Evolutionary conservation across 2,113 vertebrate genomes (phyloP).

Genomic region (Entosphenus tridentatus): DNA sequence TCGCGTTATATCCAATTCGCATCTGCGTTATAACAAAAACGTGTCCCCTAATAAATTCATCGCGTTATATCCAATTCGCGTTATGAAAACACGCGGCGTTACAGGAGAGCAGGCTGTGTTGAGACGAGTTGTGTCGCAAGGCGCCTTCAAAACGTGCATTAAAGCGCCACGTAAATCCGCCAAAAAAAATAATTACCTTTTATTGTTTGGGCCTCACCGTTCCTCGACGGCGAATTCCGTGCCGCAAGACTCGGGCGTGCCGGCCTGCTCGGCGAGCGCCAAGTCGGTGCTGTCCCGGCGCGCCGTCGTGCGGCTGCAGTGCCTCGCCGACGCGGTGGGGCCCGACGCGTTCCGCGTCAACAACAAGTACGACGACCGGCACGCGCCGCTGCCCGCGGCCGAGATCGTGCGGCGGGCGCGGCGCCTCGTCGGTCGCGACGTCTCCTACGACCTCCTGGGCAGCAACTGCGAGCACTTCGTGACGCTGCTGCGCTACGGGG

Average conservation of each 20-base stretch:
- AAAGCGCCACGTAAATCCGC: too few species aligned
- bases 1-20: too few species aligned
- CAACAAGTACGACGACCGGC: conserved; percentile 55
- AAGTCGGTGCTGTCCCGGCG: conserved; percentile 58
- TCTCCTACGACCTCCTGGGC: conserved; percentile 46
- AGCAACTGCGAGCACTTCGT: conserved; percentile 91
- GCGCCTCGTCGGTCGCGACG: conserved; percentile 37
- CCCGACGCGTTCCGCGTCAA: conserved; percentile 42
- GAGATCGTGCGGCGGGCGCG: conserved; percentile 47
- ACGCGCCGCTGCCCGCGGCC: conserved; percentile 28
- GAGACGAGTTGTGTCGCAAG: too few species aligned
- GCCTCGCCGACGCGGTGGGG: conserved; percentile 55
- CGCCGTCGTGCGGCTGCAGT: conserved; percentile 64
- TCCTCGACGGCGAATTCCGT: too few species aligned
- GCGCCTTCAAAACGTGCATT: too few species aligned
- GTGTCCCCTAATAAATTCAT: too few species aligned
- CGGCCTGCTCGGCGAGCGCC: conserved; percentile 31
- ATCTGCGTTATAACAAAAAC: too few species aligned
- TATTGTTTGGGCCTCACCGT: too few species aligned
- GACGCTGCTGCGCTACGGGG: conserved; percentile 51
- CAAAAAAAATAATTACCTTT: too few species aligned
- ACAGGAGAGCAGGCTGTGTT: too few species aligned
- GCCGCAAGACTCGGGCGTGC: conserved; percentile 31
- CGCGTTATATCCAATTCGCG: too few species aligned
- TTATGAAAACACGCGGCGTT: too few species aligned